These are phyloP conservation scores for Sinonovacula constricta DNA, from an alignment of 1,140 invertebrate species.

Conservation along the genomic window DNA sequence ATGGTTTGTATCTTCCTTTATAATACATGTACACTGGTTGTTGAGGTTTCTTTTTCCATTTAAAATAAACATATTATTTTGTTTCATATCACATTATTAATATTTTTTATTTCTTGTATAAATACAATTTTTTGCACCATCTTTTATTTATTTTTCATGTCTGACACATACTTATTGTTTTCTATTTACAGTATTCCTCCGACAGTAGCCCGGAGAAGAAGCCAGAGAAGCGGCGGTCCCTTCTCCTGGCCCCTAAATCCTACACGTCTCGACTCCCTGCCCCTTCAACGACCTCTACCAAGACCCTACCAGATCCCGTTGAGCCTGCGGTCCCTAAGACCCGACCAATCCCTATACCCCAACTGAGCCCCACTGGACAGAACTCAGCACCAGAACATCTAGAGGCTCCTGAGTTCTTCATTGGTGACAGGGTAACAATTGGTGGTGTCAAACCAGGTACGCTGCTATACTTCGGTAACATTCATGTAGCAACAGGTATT, in stretches of 20 bases:
- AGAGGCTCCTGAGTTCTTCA: conserved; percentile 41
- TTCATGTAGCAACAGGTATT: conserved; percentile 70
- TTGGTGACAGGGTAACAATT: conserved; percentile 64
- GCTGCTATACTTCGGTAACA: conserved; percentile 66
- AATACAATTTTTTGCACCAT: no score
- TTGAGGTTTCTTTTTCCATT: no score
- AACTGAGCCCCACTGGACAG: neutral
- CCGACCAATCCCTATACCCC: conserved; percentile 37
- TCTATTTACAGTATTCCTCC: conserved; percentile 37
- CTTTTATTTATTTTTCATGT: no score
- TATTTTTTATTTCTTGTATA: no score
- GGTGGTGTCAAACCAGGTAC: conserved; percentile 68
- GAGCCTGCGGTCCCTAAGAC: conserved; percentile 30
- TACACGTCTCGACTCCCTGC: conserved; percentile 18
- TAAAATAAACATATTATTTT: no score
- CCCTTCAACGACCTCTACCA: conserved; percentile 2
- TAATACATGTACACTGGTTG: no score
- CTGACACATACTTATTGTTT: neutral
- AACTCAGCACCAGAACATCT: neutral
- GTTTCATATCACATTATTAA: no score
- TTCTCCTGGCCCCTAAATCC: conserved; percentile 58
- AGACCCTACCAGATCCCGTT: neutral
- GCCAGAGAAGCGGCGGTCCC: conserved; percentile 58
- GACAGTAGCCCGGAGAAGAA: conserved; percentile 1
- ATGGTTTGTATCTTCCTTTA: no score